These are phyloP conservation scores for Gambusia holbrooki DNA, from an alignment of 2,113 vertebrate genomes.

Conservation along the genomic window DNA sequence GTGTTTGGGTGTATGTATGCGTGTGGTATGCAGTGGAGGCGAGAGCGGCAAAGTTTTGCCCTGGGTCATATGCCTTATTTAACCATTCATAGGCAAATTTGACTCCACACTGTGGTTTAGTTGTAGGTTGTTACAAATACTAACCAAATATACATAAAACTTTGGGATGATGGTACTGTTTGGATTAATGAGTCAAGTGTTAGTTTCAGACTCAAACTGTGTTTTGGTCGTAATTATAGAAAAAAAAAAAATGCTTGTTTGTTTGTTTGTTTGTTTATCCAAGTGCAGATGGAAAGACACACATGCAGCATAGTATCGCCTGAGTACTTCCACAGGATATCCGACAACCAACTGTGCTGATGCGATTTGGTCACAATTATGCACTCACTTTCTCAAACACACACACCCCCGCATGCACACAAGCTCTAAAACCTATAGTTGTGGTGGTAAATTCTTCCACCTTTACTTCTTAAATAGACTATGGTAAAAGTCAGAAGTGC, in stretches of 20 bases:
- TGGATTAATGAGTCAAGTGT: neutral
- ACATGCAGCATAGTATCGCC: constrained; percentile 23
- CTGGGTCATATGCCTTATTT: constrained; percentile 24
- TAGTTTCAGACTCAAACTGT: neutral
- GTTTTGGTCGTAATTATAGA: neutral
- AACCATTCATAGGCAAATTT: neutral
- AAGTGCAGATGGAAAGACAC: neutral
- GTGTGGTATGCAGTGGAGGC: constrained; percentile 63
- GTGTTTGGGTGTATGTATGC: constrained; percentile 26
- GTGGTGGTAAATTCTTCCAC: neutral
- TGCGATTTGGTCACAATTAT: constrained; percentile 40
- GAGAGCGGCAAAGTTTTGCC: constrained; percentile 63
- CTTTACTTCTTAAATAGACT: neutral
- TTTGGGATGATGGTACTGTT: neutral
- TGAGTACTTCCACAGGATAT: constrained; percentile 28
- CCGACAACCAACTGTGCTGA: constrained; percentile 40
- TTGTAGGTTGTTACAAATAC: neutral
- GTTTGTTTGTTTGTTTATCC: constrained; percentile 18
- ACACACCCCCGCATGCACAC: neutral
- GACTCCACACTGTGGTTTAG: neutral
- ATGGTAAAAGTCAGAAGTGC: too few relatives aligned
- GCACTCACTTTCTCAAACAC: constrained; percentile 4
- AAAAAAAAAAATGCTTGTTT: neutral
- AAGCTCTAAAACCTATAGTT: neutral
- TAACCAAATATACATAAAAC: neutral